Conservation (phyloP, 1,140 invertebrate species). For the Drosophila oshimai region DNA sequence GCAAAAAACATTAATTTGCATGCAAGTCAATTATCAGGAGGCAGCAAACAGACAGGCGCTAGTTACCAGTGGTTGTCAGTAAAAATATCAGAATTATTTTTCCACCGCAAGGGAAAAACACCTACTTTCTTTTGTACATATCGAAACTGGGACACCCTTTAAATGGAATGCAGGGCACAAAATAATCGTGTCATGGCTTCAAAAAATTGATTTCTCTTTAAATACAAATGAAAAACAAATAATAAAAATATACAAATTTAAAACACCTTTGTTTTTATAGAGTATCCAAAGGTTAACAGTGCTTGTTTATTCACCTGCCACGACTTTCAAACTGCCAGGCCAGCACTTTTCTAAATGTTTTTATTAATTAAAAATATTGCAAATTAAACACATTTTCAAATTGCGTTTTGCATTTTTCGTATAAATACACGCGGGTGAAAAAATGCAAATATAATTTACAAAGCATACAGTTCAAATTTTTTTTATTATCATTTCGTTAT, state of each 20-base stretch:
- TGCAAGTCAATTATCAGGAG: slow-evolving; percentile 75
- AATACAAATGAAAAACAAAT: no score
- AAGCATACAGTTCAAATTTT: slow-evolving; percentile 32
- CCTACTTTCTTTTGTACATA: background rate
- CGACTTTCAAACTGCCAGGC: slow-evolving; percentile 27
- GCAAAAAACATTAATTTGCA: slow-evolving; percentile 75
- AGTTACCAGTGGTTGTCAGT: slow-evolving; percentile 14
- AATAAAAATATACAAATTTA: background rate
- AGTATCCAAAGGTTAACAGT: background rate
- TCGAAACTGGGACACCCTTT: slow-evolving; percentile 12
- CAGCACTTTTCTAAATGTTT: slow-evolving; percentile 71
- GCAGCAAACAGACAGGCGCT: slow-evolving; percentile 25
- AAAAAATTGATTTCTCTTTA: background rate
- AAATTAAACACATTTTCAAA: slow-evolving; percentile 72
- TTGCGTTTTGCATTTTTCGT: slow-evolving; percentile 56
- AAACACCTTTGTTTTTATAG: no score
- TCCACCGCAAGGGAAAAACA: background rate
- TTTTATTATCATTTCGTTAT: slow-evolving; percentile 3
- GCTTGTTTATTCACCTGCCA: background rate
- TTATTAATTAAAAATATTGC: slow-evolving; percentile 77
- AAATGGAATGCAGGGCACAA: background rate
- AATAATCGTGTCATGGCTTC: background rate
- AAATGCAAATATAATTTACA: slow-evolving; percentile 65
- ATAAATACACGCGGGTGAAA: slow-evolving; percentile 36
- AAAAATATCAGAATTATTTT: slow-evolving; percentile 54